phyloP scores from a whole-genome alignment of 2,888 invertebrate genomes.

The Caenorhabditis sp. region DNA sequence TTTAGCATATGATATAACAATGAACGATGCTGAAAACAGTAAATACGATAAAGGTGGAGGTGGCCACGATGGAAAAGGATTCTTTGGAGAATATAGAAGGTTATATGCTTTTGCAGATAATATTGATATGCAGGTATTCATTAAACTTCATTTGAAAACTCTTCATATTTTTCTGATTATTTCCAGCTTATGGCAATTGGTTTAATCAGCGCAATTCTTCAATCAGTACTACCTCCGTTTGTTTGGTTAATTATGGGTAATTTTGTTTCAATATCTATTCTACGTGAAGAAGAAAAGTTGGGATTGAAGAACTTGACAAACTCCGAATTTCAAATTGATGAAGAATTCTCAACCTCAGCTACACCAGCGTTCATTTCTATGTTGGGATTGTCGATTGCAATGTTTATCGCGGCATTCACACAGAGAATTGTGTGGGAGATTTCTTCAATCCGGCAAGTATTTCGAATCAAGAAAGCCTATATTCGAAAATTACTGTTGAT shows the following conservation, averaged over 20 bases:
- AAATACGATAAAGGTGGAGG: not conserved
- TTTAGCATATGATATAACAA: conserved; percentile 39
- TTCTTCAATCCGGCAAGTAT: conserved; percentile 64
- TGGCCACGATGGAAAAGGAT: conserved; percentile 16
- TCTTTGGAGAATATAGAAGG: conserved; percentile 36
- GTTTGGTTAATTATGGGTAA: conserved; percentile 69
- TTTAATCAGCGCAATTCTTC: conserved; percentile 60
- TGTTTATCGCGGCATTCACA: conserved; percentile 66
- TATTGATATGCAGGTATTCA: conserved; percentile 54
- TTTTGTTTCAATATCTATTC: conserved; percentile 63
- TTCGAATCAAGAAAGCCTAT: conserved; percentile 66
- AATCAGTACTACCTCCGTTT: conserved; percentile 67
- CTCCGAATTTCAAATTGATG: conserved; percentile 47
- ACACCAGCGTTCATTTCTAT: conserved; percentile 65
- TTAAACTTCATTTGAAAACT: conserved; percentile 4
- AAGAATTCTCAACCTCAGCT: conserved; percentile 54
- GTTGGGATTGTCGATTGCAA: conserved; percentile 62
- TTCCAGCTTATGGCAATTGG: conserved; percentile 63
- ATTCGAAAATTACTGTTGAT: conserved; percentile 66
- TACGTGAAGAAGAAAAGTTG: conserved; percentile 50
- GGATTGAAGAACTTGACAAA: conserved; percentile 45
- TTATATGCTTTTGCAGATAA: conserved; percentile 56
- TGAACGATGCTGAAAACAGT: conserved; percentile 12
- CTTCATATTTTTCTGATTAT: no score
- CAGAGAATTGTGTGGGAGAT: conserved; percentile 68